Percentiles rank a stretch among this genome's conserved stretches.
These are phyloP conservation scores for Helostoma temminkii DNA, from an alignment of 2,797 vertebrate species.

Conservation along the genomic window DNA sequence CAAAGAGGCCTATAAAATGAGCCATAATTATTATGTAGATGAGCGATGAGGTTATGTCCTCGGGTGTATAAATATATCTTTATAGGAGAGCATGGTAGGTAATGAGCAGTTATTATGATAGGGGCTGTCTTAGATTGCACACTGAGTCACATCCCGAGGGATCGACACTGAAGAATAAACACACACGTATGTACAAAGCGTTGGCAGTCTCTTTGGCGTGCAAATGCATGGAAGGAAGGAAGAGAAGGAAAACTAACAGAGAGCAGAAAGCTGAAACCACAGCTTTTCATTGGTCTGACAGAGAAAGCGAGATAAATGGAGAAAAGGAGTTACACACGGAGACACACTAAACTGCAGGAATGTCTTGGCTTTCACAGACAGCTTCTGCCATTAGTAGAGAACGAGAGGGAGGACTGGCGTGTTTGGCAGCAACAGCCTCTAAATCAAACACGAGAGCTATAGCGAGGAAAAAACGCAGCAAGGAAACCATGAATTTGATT, in stretches of 20 bases:
- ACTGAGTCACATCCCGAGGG: conserved; percentile 68
- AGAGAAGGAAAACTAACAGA: conserved; percentile 61
- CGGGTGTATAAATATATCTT: conserved; percentile 78
- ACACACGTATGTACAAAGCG: conserved; percentile 31
- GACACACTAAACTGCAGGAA: conserved; percentile 71
- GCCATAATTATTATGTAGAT: conserved; percentile 77
- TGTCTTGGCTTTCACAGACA: conserved; percentile 72
- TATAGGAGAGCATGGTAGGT: conserved; percentile 74
- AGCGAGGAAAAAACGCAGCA: conserved; percentile 62
- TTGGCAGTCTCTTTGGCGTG: conserved; percentile 50
- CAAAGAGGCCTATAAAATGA: conserved; percentile 69
- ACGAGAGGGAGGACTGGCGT: conserved; percentile 49
- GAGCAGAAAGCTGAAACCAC: conserved; percentile 72
- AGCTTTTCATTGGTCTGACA: conserved; percentile 60
- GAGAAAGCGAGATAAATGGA: conserved; percentile 46
- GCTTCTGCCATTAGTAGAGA: conserved; percentile 60
- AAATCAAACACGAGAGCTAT: conserved; percentile 70
- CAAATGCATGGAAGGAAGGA: conserved; percentile 41
- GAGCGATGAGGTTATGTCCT: conserved; percentile 78
- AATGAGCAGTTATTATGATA: conserved; percentile 81
- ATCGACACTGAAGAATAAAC: conserved; percentile 27
- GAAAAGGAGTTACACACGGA: conserved; percentile 17
- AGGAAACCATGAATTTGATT: conserved; percentile 75
- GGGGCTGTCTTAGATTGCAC: conserved; percentile 67
- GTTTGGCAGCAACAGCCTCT: conserved; percentile 63